Evolutionary conservation across 1,140 invertebrate genomes (phyloP), one percentile per base, ranked within the genome.

Genomic region (Geopemphigus sp.): DNA sequence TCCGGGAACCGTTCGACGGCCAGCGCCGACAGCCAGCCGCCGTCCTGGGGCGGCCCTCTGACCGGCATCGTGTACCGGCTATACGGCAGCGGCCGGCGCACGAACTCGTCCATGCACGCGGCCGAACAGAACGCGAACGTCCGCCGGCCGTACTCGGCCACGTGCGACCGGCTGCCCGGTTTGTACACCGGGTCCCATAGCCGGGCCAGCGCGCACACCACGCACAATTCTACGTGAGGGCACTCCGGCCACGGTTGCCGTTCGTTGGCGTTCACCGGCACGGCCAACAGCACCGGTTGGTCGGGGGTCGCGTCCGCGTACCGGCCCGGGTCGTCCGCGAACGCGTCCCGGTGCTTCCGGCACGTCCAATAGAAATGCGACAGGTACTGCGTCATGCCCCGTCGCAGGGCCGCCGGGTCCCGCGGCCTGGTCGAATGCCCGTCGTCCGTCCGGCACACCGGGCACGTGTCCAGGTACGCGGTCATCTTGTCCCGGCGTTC

Each of bases 111-210:
- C 5, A n/a, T 1, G 15, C 74, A 78, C 15, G 1, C 15, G 5
- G 17, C 12, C 32, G 74, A 63, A 15, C 74, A 78, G 15, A 63
- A 78, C 3, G 57, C 45, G 22, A 63, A 78, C 8, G 45, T 14
- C 8, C 22, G 39, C 0, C 22, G 5, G 0, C 19, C 22, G 22
- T 78, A 63, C 11, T 11, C 6, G 0, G 19, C 39, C 57, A 61
- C 19, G 1, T 47, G 11, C 1, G 24, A 4, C 0, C 17, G 8
- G 0, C 15, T 6, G 0, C 74, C 57, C 14, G 22, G 57, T 3
- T 1, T 17, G 45, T 63, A 78, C 0, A 5, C 17, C 1, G 74
- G 57, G 1, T n/a, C 5, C 74, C 74, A 78, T 4, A 63, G 15
- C 14, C 74, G n/a, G 8, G 57, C 5, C 15, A 63, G 14, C 15